Evolutionary conservation across 2,797 vertebrate species (phyloP), one percentile per base, ranked within the genome.

Genomic region (Smutsia gigantea): DNA sequence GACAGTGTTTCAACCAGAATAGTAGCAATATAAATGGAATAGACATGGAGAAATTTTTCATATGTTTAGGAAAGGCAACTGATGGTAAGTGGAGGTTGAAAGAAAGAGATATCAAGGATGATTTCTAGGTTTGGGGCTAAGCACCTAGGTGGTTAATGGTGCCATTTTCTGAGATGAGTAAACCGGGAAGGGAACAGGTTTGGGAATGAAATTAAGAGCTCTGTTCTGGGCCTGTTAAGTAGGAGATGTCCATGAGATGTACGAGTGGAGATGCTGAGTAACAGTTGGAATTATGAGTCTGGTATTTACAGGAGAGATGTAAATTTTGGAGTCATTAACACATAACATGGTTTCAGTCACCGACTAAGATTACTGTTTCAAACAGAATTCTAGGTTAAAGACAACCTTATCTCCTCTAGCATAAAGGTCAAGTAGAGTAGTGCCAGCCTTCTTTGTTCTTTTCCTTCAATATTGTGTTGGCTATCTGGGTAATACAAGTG

Each of bases 91-190:
- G 12, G 29, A 34, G 9, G 31, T 63, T 92, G 13, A 85, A 74
- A 79, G 74, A 75, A 87, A 86, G 37, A 83, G 12, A 42, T 6
- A 18, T 91, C 27, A 61, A 87, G 11, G 18, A 75, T 75, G 53
- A 59, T 37, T 68, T 90, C 9, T 37, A 71, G 42, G 39, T 81
- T 83, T 63, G 14, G 3, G 11, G n/a, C 27, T 46, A 92, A 83
- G 31, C 5, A 31, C 14, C 64, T 63, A 21, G 59, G 34, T 69
- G 74, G 21, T 69, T 75, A 68, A 4, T 34, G n/a, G 29, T 19
- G n/a, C 12, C 77, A 51, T 93, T 91, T 95, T 87, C 42, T 92
- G 79, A 85, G 29, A 51, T 79, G 34, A 12, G 49, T 83, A 87
- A 18, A 69, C 39, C 63, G 21, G 17, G 18, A 79, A 39, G 51